Conservation (phyloP, 2,888 invertebrate species). For the Apamea crenata region DNA sequence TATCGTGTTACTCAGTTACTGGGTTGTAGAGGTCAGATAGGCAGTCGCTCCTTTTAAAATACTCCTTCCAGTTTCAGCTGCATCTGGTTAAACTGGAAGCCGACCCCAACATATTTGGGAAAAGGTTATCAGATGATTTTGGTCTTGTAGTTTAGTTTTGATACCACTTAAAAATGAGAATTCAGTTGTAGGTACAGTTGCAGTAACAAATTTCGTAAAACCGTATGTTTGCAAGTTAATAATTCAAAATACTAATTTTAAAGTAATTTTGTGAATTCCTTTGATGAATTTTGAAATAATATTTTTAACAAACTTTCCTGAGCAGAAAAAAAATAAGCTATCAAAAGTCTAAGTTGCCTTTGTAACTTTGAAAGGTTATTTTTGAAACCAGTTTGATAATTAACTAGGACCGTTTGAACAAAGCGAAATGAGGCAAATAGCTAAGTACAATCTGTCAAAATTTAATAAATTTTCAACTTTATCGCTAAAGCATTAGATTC, state of each 20-base stretch:
- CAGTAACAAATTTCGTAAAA: background rate
- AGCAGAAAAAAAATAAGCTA: constrained; percentile 1
- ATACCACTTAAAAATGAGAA: background rate
- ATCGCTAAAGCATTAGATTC: too few species aligned
- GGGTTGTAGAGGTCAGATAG: background rate
- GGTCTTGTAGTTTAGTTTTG: too few species aligned
- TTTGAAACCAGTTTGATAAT: constrained; percentile 31
- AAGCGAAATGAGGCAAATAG: background rate
- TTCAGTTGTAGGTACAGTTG: background rate
- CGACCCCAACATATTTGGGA: background rate
- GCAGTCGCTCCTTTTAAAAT: background rate
- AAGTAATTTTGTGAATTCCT: background rate
- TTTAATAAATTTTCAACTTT: too few species aligned
- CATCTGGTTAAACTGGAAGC: background rate
- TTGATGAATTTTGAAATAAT: constrained; percentile 2
- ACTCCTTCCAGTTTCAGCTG: background rate
- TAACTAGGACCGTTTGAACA: constrained; percentile 15
- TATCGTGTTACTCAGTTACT: background rate
- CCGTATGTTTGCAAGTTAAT: background rate
- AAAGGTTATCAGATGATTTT: background rate
- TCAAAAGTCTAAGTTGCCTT: constrained; percentile 8
- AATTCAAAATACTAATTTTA: background rate
- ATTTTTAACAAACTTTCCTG: background rate
- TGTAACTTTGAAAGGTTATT: constrained; percentile 9
- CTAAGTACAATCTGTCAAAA: too few species aligned